Base-by-base conservation (phyloP, 2,888 invertebrate species). In the Temnothorax unifasciatus region DNA sequence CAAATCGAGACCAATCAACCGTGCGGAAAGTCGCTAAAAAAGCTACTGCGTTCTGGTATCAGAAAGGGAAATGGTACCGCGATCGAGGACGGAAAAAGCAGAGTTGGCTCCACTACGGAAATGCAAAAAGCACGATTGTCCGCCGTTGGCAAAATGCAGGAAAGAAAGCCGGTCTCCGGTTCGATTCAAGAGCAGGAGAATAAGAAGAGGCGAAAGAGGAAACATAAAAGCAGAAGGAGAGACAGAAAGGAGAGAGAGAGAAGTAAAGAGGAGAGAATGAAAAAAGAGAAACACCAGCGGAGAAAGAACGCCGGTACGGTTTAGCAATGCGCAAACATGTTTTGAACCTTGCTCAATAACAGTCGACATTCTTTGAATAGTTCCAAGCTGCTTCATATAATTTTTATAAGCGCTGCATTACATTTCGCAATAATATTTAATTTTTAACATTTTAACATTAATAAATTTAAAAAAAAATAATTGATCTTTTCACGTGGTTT, bases 1-100 rank as follows among this genome's bases (percentile, higher is more conserved):
- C 92, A 91, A 83, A 91, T 93, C 66, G 93, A 92, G 76, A 93
- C 92, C 44, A 93, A 93, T 86, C 93, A 93, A 84, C 92, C 93
- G 59, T 93, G 93, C 69, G 90, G 91, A 4, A 93, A 93, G 88
- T 92, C 92, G 44, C 87, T 91, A 44, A 90, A 92, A 82, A 93
- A 93, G 76, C 90, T 92, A 44, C 81, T 93, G 63, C 91, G 93
- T 50, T 92, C 92, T 15, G 93, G 93, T 6, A 83, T 88, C 64
- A 91, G 88, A 75, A 94, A 93, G 85, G 90, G 90, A 83, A 93
- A 93, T 82, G 91, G 91, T 34, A 93, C 95, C 25, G 91, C 93
- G 61, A 86, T 90, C n/a, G 89, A 92, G 63, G 86, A 86, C 38
- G 90, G 88, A 75, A 92, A 90, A 74, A 89, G 84, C 61, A 91